Evolutionary conservation across 2,113 vertebrate genomes (phyloP).

Genomic region (Platysteira castanea): DNA sequence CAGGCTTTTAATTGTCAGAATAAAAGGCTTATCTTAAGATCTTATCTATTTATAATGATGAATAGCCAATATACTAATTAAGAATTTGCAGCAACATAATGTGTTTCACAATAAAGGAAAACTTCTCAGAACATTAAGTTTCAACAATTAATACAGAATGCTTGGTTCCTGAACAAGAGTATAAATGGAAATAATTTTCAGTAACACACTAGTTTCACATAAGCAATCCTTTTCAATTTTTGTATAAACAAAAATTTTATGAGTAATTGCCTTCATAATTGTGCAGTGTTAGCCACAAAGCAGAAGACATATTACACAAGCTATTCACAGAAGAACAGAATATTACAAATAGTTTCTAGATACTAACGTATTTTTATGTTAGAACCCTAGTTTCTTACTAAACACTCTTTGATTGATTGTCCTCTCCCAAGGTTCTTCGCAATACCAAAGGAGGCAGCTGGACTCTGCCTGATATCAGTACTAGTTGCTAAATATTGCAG

Average conservation of each 20-base stretch:
- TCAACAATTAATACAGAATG: background rate
- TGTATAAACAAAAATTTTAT: background rate
- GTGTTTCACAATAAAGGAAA: background rate
- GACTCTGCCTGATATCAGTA: background rate
- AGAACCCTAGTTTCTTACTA: background rate
- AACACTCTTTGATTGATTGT: background rate
- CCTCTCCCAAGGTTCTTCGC: background rate
- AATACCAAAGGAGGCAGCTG: background rate
- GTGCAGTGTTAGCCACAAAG: background rate
- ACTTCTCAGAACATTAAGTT: background rate
- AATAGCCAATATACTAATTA: conserved; percentile 20
- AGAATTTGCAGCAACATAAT: background rate
- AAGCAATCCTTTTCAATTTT: background rate
- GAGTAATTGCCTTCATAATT: background rate
- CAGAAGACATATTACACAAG: background rate
- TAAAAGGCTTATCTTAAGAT: conserved; percentile 29
- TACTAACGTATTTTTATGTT: background rate
- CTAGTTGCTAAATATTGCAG: background rate
- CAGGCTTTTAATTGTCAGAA: conserved; percentile 6
- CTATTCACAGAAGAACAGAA: background rate
- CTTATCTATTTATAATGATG: background rate
- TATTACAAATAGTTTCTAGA: background rate
- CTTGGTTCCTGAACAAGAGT: background rate
- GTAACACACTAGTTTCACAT: background rate
- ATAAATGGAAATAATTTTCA: background rate